Percentiles rank a stretch among this genome's conserved stretches.
Evolutionary conservation across 2,888 invertebrate species (phyloP).

Genomic region (Torymus tubicola): DNA sequence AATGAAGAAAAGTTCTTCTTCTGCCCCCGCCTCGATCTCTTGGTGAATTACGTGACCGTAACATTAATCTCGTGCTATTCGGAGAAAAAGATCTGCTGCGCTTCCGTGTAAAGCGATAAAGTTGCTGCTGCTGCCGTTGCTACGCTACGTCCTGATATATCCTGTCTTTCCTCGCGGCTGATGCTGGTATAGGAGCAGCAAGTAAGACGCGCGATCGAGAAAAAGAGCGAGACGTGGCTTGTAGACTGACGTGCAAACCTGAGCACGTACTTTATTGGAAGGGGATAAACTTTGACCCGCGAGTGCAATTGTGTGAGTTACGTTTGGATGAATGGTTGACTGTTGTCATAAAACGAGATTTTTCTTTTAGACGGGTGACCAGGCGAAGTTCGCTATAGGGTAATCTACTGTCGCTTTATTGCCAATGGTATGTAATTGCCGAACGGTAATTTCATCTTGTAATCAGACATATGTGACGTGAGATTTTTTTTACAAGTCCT

Average conservation of each 20-base stretch:
- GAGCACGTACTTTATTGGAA: constrained; percentile 32
- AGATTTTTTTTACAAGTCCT: not conserved
- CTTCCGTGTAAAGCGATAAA: constrained; percentile 54
- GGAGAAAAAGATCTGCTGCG: constrained; percentile 43
- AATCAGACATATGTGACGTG: constrained; percentile 4
- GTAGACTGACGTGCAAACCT: constrained; percentile 27
- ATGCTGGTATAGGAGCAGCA: not conserved
- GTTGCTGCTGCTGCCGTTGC: not conserved
- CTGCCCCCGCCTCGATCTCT: constrained; percentile 6
- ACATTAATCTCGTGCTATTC: constrained; percentile 43
- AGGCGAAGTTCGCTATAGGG: not conserved
- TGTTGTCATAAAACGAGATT: not conserved
- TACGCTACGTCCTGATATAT: not conserved
- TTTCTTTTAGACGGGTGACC: not conserved
- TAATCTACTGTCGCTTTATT: not conserved
- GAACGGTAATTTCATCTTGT: constrained; percentile 12
- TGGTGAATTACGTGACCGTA: constrained; percentile 50
- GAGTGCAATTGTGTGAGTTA: not conserved
- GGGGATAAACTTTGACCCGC: constrained; percentile 34
- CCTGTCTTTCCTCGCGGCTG: not conserved
- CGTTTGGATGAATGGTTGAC: not conserved
- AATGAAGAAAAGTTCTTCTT: constrained; percentile 47
- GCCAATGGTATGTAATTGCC: constrained; percentile 18
- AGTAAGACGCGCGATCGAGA: not conserved
- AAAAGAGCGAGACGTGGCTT: not conserved